Evolutionary conservation across 2,113 vertebrate genomes (phyloP).

Genomic region (Engraulis encrasicolus): DNA sequence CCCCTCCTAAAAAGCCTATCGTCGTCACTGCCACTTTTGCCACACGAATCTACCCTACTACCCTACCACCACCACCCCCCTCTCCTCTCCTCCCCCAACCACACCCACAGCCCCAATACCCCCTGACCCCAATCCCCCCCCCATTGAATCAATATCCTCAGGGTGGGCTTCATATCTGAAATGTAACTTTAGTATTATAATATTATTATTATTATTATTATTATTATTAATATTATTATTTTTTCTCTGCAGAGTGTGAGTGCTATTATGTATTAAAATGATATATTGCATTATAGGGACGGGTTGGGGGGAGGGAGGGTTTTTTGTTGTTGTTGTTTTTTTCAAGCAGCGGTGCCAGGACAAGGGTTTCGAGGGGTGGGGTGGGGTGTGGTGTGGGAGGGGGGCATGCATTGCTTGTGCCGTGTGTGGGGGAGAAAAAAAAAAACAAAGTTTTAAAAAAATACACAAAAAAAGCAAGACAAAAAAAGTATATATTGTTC

Average conservation of each 20-base stretch:
- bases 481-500: conserved; percentile 28
- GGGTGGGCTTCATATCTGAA: conserved; percentile 38
- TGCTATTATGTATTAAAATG: conserved; percentile 87
- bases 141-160: background rate
- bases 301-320: too few relatives aligned
- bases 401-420: conserved; percentile 87
- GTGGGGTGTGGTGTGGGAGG: conserved; percentile 46
- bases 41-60: background rate
- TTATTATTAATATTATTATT: conserved; percentile 60
- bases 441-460: too few relatives aligned
- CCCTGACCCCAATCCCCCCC: background rate
- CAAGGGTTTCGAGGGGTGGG: background rate
- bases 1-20: too few relatives aligned
- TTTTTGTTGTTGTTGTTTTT: too few relatives aligned
- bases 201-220: conserved; percentile 14
- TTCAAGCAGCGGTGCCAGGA: too few relatives aligned
- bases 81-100: background rate
- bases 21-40: background rate
- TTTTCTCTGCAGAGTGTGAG: conserved; percentile 88
- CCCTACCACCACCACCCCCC: background rate
- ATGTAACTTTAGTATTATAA: conserved; percentile 67
- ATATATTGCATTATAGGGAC: conserved; percentile 44
- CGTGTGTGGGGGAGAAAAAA: conserved; percentile 74
- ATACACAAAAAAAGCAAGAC: conserved; percentile 6
- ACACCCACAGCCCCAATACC: background rate